Evolutionary conservation across 1,140 invertebrate species (phyloP), one percentile per base, ranked within the genome.

Genomic region (Saccostrea echinata): DNA sequence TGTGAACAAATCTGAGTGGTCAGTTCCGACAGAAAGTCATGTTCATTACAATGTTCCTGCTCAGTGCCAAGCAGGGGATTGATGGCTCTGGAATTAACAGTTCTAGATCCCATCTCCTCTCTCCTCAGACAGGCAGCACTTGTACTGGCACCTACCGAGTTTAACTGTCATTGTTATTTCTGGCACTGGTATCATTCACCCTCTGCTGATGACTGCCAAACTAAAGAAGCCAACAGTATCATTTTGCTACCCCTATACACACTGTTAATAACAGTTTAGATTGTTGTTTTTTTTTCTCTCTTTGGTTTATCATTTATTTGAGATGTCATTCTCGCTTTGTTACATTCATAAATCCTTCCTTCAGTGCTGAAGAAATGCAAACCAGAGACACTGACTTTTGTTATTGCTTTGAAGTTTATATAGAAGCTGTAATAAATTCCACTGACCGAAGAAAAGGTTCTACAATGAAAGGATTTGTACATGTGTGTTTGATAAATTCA

Each of bases 241-340:
- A 18, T 4, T n/a, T 16, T 24, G 27, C 12, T 33, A 55, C 30
- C 27, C 30, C 53, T 27, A 11, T 68, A 52, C 61, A 3, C 53
- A 24, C 81, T 84, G 21, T 57, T 24, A 88, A 85, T 51, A 33
- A 43, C 16, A 57, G 24, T 85, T 43, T 68, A 64, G 85, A 18
- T 82, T 64, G 57, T 27, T 88, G 9, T 43, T n/a, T 53, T 52
- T 85, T 64, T 61, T n/a, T n/a, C n/a, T n/a, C n/a, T 80, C 9
- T 57, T 33, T 51, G 68, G 11, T 33, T 11, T 76, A 30, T 12
- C 68, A 35, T 76, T 76, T 76, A 27, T 76, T 76, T 76, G 24
- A 8, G 68, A 76, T 76, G 68, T 76, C 68, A 33, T 76, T 33
- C 12, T 27, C 33, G 68, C 24, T 76, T 76, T 16, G 27, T 76